Conservation (phyloP, 2,888 invertebrate species). For the Platynereis dumerilii region DNA sequence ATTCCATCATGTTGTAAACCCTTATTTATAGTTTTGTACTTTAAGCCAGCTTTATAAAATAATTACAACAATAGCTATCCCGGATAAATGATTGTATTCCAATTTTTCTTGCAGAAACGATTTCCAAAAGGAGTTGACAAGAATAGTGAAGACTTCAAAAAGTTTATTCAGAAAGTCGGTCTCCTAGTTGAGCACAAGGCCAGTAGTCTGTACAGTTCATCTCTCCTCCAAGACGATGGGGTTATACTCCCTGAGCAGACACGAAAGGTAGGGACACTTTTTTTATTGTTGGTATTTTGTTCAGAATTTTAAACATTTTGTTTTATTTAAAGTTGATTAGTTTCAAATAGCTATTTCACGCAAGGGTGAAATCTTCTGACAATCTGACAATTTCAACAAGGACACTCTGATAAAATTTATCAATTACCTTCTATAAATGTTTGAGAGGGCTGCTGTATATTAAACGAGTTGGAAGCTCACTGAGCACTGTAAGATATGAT, state of each 20-base stretch:
- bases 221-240: not conserved
- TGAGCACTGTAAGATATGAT: too few species aligned
- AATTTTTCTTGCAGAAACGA: not conserved
- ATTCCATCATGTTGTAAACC: too few species aligned
- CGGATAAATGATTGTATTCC: not conserved
- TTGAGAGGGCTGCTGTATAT: too few species aligned
- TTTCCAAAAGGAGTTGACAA: constrained; percentile 6
- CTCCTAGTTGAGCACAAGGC: not conserved
- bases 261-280: not conserved
- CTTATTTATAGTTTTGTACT: not conserved
- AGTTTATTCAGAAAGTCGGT: not conserved
- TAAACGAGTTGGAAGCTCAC: too few species aligned
- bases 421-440: too few species aligned
- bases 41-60: not conserved
- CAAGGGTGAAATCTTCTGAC: too few species aligned
- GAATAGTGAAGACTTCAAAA: constrained; percentile 8
- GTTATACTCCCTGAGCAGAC: not conserved
- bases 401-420: too few species aligned
- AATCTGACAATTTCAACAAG: too few species aligned
- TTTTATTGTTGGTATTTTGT: too few species aligned
- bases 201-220: not conserved
- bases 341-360: too few species aligned
- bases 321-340: too few species aligned
- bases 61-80: not conserved
- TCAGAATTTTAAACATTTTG: too few species aligned